phyloP scores from a whole-genome alignment of 2,888 invertebrate genomes.

The Acholoe squamosa region DNA sequence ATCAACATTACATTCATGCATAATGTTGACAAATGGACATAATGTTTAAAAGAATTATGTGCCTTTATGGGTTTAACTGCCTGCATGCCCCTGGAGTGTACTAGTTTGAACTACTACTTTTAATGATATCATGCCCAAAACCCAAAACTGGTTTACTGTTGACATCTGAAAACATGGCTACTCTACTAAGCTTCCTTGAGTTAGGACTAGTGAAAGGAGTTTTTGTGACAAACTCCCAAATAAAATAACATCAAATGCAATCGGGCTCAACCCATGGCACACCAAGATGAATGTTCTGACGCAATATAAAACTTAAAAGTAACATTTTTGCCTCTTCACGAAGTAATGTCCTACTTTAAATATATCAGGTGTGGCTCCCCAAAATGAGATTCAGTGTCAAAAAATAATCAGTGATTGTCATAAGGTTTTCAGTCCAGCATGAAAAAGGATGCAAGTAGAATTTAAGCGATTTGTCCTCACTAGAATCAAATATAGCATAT shows the following conservation, averaged over 20 bases:
- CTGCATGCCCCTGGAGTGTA: not conserved
- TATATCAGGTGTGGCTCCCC: not conserved
- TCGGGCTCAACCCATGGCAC: slow-evolving; percentile 18
- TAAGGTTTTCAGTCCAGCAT: not conserved
- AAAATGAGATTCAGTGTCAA: slow-evolving; percentile 10
- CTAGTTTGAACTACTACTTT: not conserved
- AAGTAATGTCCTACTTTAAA: not conserved
- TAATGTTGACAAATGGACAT: not conserved
- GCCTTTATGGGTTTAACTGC: not conserved
- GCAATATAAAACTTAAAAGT: not conserved
- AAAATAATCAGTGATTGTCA: not conserved
- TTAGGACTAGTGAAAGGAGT: not conserved
- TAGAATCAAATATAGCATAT: not conserved
- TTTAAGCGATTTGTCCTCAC: not conserved
- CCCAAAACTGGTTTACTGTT: not conserved
- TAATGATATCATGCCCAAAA: not conserved
- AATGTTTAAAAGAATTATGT: not conserved
- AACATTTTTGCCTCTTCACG: not conserved
- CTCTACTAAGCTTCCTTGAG: not conserved
- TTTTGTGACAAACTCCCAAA: not conserved
- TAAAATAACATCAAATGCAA: slow-evolving; percentile 20
- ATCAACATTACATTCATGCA: no score
- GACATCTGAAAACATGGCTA: not conserved
- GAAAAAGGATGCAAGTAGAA: not conserved
- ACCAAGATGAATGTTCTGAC: not conserved